Evolutionary conservation across 2,113 vertebrate species (phyloP), one percentile per base, ranked within the genome.

Genomic region (Alouatta palliata): DNA sequence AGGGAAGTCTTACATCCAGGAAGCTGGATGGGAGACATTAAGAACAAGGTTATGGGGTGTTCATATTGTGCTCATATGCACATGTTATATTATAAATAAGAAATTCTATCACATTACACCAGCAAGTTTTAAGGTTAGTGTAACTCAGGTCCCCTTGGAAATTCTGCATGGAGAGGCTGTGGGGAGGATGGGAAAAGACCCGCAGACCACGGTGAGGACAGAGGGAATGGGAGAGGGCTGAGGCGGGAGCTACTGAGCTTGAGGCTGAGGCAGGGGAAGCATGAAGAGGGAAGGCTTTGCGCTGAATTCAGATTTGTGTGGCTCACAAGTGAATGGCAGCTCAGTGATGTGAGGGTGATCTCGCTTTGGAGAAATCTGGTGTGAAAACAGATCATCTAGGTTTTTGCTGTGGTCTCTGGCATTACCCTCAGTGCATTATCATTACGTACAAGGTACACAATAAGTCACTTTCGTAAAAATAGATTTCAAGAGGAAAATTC

Each of bases 211-310:
- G 5, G 56, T 25, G 27, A 79, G 19, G 32, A 56, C 64, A 35
- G 49, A 56, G 17, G 25, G 23, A 35, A 76, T 10, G 45, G 61
- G 75, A 75, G 20, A 68, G 47, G 40, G 30, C 47, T 8, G 43
- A 83, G 81, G 75, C 47, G 45, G 71, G 32, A 80, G n/a, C 79
- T 4, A 4, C 4, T 73, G 61, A 32, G 43, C 52, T 80, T 8
- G 77, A 86, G 89, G n/a, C 27, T 6, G 7, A 23, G 77, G 61
- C 49, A 32, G 10, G 11, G 17, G 83, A 13, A 32, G 23, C 21
- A 1, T 19, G 5, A 1, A 2, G 25, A 12, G 30, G 66, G 2
- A 52, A 35, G 6, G 37, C 23, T 10, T 0, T 58, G 40, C 5
- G 10, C 27, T n/a, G 49, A 35, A 32, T 23, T 54, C 40, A 35